Evolutionary conservation across 2,797 vertebrate species (phyloP).

Genomic region (Coregonus suidteri): DNA sequence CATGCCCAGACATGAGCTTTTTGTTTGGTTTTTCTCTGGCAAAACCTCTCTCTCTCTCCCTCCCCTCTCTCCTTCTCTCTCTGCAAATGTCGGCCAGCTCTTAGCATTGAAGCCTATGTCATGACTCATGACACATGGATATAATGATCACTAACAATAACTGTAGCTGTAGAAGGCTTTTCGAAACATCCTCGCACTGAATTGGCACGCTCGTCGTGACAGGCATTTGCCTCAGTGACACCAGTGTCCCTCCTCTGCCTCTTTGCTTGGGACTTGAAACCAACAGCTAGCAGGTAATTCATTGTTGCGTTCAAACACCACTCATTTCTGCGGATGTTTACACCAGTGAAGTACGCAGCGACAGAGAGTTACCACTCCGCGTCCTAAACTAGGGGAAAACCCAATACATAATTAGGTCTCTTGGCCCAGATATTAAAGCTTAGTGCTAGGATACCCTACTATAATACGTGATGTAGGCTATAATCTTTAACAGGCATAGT

Average conservation of each 20-base stretch:
- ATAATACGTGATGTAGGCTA: not conserved
- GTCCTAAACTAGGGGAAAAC: not conserved
- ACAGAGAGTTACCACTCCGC: constrained; percentile 9
- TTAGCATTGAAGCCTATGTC: not conserved
- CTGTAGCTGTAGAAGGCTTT: not conserved
- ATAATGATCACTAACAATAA: not conserved
- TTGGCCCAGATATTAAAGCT: no score
- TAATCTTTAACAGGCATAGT: not conserved
- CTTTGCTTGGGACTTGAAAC: constrained; percentile 24
- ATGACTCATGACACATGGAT: not conserved
- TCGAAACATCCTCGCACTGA: constrained; percentile 5
- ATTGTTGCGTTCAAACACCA: constrained; percentile 44
- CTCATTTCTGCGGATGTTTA: constrained; percentile 48
- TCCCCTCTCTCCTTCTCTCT: constrained; percentile 9
- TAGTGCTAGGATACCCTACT: no score
- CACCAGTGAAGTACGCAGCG: constrained; percentile 14
- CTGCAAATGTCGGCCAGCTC: not conserved
- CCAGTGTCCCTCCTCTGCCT: constrained; percentile 3
- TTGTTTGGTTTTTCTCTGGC: constrained; percentile 25
- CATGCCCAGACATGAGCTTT: constrained; percentile 45
- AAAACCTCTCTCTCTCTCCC: not conserved
- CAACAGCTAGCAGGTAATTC: constrained; percentile 37
- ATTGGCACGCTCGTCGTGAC: constrained; percentile 3
- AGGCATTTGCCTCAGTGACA: constrained; percentile 16
- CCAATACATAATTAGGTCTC: not conserved